A percentile compares a stretch with the other conserved stretches of the same genome.
phyloP scores from a whole-genome alignment of 2,797 vertebrate genomes.

The Gymnoscopelus braueri region DNA sequence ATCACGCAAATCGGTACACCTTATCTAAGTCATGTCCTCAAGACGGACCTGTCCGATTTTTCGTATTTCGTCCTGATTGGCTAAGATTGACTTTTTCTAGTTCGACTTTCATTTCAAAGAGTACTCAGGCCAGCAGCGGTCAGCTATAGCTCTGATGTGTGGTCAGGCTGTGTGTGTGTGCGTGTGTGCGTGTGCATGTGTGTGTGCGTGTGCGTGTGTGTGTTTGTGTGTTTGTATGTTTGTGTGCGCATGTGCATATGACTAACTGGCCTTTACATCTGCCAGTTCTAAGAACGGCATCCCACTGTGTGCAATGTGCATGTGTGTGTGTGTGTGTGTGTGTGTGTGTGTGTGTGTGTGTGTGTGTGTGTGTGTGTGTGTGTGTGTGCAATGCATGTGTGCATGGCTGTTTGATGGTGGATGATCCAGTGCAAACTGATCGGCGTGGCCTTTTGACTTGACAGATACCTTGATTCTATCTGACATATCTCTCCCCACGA shows the following conservation, averaged over 20 bases:
- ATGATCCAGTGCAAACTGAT: conserved; percentile 50
- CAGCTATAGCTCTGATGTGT: conserved; percentile 53
- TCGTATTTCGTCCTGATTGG: no score
- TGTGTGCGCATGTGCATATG: background rate
- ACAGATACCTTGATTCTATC: conserved; percentile 42
- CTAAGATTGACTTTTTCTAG: conserved; percentile 15
- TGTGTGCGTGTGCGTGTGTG: conserved; percentile 17
- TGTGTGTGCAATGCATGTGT: background rate
- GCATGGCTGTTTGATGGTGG: conserved; percentile 57
- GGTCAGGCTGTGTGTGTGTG: conserved; percentile 42
- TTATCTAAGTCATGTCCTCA: no score
- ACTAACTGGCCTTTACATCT: no score
- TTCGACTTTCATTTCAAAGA: conserved; percentile 72
- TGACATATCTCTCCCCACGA: conserved; percentile 25
- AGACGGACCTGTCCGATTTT: no score
- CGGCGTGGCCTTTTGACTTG: conserved; percentile 57
- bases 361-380: conserved; percentile 2
- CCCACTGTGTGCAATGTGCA: background rate
- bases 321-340: conserved; percentile 12
- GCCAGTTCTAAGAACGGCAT: no score
- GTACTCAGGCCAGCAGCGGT: conserved; percentile 39
- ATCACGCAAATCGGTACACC: no score
- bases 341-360: conserved; percentile 1
- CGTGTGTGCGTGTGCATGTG: conserved; percentile 7
- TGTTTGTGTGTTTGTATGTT: background rate